Evolutionary conservation across 2,113 vertebrate genomes (phyloP).

Genomic region (Acanthochromis polyacanthus): DNA sequence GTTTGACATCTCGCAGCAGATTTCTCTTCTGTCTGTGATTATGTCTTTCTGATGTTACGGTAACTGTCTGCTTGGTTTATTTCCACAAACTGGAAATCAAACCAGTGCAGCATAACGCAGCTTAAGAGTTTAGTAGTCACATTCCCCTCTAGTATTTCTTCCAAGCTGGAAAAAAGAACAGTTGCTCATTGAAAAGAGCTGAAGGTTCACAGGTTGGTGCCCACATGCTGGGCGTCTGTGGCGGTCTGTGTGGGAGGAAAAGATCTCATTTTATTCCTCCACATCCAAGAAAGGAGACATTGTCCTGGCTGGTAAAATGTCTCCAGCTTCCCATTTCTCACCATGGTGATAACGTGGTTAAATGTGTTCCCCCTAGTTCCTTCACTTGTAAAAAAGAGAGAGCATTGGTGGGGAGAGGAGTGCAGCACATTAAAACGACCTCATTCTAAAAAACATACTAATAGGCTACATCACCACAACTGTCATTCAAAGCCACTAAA

Average conservation of each 20-base stretch:
- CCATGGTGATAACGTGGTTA: constrained; percentile 65
- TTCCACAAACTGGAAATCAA: constrained; percentile 13
- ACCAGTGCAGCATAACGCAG: neutral
- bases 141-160: constrained; percentile 1
- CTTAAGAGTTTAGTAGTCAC: neutral
- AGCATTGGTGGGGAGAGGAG: too few species aligned
- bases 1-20: constrained; percentile 23
- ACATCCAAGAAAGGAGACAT: constrained; percentile 42
- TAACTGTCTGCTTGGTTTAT: neutral
- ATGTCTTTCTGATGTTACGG: constrained; percentile 32
- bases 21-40: constrained; percentile 40
- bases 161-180: constrained; percentile 4
- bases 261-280: constrained; percentile 50
- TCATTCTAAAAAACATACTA: too few species aligned
- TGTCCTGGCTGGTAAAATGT: constrained; percentile 39
- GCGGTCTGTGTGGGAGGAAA: constrained; percentile 28
- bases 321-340: constrained; percentile 42
- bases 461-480: too few species aligned
- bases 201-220: constrained; percentile 38
- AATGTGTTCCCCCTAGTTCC: constrained; percentile 26
- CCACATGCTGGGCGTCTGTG: constrained; percentile 35
- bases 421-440: too few species aligned
- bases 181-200: constrained; percentile 23
- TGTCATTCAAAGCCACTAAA: too few species aligned
- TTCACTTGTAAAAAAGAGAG: constrained; percentile 8